Percentiles rank a stretch among this genome's conserved stretches.
phyloP scores from a whole-genome alignment of 2,113 vertebrate species.

The Tetrao urogallus region DNA sequence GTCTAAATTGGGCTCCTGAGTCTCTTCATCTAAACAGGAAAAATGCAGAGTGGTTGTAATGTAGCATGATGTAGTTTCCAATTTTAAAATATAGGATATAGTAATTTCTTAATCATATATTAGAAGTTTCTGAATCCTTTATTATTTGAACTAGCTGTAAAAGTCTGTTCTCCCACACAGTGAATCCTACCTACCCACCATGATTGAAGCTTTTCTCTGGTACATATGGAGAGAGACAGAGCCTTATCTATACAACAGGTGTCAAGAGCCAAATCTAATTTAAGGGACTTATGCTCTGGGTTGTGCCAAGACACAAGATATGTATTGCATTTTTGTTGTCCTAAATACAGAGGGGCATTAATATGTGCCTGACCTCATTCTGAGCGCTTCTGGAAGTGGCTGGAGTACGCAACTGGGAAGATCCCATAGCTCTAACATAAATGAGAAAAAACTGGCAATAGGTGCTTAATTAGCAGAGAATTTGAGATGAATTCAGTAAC shows the following conservation, averaged over 20 bases:
- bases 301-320: not conserved
- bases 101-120: not conserved
- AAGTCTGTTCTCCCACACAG: not conserved
- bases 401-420: not conserved
- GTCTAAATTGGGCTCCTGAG: not conserved
- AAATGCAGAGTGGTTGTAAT: not conserved
- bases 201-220: not conserved
- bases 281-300: not conserved
- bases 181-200: accelerated
- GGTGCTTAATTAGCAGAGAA: not conserved
- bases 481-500: not conserved
- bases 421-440: not conserved
- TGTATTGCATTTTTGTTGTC: not conserved
- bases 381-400: not conserved
- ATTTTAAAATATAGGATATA: not conserved
- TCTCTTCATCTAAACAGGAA: not conserved
- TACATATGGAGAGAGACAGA: not conserved
- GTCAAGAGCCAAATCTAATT: not conserved
- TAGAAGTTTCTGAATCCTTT: not conserved
- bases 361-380: not conserved
- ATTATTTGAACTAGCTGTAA: not conserved
- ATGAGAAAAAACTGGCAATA: not conserved
- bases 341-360: not conserved
- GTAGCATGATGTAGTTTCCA: accelerated
- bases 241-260: not conserved